phyloP scores from a whole-genome alignment of 2,797 vertebrate species.

The Eulemur albifrons region DNA sequence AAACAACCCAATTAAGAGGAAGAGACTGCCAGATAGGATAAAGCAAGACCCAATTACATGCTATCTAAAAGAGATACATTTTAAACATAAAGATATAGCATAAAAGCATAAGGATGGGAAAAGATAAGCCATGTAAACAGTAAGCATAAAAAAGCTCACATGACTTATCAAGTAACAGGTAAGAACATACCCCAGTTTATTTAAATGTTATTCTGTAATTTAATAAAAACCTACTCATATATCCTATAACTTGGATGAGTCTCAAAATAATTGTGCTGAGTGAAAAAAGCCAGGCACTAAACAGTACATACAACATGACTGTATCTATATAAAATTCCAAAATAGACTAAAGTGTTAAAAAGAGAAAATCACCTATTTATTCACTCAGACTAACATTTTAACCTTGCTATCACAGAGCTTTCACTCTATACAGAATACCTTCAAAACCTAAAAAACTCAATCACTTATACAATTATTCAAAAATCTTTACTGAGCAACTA shows the following conservation, averaged over 20 bases:
- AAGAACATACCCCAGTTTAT: neutral
- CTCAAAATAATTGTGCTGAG: conserved; percentile 13
- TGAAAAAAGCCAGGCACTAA: neutral
- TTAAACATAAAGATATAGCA: too few species aligned
- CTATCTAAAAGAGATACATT: too few species aligned
- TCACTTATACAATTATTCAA: neutral
- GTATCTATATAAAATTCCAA: neutral
- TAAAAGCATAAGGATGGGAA: too few species aligned
- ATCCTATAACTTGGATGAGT: neutral
- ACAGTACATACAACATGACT: neutral
- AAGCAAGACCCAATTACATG: neutral
- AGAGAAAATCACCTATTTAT: neutral
- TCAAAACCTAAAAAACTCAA: neutral
- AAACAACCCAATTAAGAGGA: neutral
- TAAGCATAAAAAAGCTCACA: neutral
- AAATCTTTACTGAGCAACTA: neutral
- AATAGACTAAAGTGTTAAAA: neutral
- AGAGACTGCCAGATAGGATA: neutral
- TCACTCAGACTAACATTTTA: neutral
- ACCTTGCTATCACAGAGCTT: neutral
- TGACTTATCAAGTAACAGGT: neutral
- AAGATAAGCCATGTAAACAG: neutral
- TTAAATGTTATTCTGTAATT: neutral
- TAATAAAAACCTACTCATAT: neutral
- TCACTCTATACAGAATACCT: neutral